Conservation (phyloP, 2,888 invertebrate species). For the Cancer borealis region DNA sequence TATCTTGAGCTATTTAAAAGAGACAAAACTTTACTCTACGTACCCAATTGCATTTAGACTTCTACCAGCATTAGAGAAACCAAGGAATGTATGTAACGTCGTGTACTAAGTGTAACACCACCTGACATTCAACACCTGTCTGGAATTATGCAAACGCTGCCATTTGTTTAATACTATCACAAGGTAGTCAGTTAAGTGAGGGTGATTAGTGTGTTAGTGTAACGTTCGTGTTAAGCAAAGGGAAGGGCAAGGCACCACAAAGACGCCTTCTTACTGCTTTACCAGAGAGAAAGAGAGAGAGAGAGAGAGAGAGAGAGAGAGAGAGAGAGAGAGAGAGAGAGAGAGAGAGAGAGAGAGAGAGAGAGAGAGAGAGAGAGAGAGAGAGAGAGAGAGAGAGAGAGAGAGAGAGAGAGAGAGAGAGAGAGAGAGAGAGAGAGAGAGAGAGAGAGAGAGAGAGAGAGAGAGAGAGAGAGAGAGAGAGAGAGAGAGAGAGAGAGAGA, state of each 20-base stretch:
- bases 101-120: not conserved
- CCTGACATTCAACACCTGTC: not conserved
- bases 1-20: not conserved
- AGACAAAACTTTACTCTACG: not conserved
- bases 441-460: not conserved
- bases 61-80: not conserved
- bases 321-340: conserved; percentile 25
- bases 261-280: not conserved
- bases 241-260: not conserved
- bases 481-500: conserved; percentile 11
- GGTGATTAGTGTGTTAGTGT: not conserved
- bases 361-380: not conserved
- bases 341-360: conserved; percentile 26
- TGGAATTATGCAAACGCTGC: not conserved
- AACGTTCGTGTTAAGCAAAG: too few relatives aligned
- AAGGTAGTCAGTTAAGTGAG: not conserved
- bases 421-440: too few relatives aligned
- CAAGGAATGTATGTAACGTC: not conserved
- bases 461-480: conserved; percentile 3
- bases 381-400: too few relatives aligned
- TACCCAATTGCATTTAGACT: not conserved
- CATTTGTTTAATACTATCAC: not conserved
- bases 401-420: too few relatives aligned
- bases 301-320: conserved; percentile 21
- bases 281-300: not conserved